These are phyloP conservation scores for Turdus rufiventris DNA, from an alignment of 2,113 vertebrate species.

Conservation along the genomic window DNA sequence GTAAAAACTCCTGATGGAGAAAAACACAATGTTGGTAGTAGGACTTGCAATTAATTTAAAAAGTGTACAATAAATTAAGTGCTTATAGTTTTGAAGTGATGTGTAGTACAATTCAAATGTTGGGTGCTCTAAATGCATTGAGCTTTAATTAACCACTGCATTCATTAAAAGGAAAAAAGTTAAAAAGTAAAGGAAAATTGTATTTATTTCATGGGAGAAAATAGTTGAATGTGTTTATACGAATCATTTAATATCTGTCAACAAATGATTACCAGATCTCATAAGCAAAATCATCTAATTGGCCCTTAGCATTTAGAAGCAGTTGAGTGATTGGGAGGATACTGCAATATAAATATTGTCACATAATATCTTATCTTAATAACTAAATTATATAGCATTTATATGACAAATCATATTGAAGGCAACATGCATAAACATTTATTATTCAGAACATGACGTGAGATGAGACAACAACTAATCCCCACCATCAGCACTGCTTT, in stretches of 20 bases:
- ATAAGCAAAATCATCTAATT: conserved; percentile 23
- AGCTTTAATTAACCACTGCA: conserved; percentile 15
- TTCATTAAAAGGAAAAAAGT: neutral
- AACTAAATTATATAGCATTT: conserved; percentile 25
- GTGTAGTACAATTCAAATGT: neutral
- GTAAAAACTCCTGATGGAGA: neutral
- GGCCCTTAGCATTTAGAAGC: conserved; percentile 5
- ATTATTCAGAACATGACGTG: neutral
- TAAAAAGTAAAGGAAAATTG: neutral
- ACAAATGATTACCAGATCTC: conserved; percentile 31
- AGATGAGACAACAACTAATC: conserved; percentile 21
- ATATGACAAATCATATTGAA: conserved; percentile 23
- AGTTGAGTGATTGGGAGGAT: conserved; percentile 10
- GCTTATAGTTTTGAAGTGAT: neutral
- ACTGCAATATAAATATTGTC: conserved; percentile 31
- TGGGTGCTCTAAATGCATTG: neutral
- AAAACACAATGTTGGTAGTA: fast-evolving
- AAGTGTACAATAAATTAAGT: conserved; percentile 2
- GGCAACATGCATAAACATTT: conserved; percentile 1
- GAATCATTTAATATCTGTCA: conserved; percentile 26
- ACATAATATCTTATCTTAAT: conserved; percentile 23
- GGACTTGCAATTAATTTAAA: neutral
- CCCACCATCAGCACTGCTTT: neutral
- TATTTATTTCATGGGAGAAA: neutral
- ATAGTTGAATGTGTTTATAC: neutral